A percentile compares a stretch with the other conserved stretches of the same genome.
These are phyloP conservation scores for Sylvietta virens DNA, from an alignment of 2,113 vertebrate species.

Conservation along the genomic window DNA sequence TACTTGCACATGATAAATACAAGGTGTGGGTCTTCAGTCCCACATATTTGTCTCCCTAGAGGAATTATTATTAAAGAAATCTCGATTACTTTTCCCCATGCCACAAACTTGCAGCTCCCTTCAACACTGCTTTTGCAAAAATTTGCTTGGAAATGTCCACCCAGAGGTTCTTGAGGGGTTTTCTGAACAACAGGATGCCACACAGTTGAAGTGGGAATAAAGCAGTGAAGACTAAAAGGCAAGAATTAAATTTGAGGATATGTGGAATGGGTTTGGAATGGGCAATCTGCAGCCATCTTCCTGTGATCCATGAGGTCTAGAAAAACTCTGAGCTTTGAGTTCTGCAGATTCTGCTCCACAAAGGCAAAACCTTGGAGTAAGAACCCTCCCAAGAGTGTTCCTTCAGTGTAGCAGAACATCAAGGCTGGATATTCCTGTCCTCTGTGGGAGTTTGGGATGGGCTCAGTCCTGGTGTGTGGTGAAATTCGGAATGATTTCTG, in stretches of 20 bases:
- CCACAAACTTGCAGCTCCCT: neutral
- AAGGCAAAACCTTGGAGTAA: neutral
- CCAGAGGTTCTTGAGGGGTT: neutral
- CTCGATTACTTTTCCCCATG: rapidly evolving
- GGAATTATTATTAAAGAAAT: neutral
- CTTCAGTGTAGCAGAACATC: neutral
- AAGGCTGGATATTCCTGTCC: neutral
- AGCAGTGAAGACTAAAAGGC: neutral
- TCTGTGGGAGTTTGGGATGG: neutral
- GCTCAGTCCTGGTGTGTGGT: neutral
- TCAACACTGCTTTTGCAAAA: neutral
- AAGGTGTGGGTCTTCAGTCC: neutral
- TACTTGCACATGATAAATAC: neutral
- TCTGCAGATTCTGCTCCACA: neutral
- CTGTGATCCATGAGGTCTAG: neutral
- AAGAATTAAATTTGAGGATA: neutral
- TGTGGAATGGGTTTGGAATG: neutral
- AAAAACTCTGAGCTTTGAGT: neutral
- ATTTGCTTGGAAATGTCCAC: neutral
- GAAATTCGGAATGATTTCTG: neutral
- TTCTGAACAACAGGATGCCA: neutral
- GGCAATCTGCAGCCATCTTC: neutral
- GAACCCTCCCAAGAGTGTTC: neutral
- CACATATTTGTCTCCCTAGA: neutral
- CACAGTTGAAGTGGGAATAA: neutral